Evolutionary conservation across 2,113 vertebrate genomes (phyloP), one percentile per base, ranked within the genome.

Genomic region (Chascanopsetta lugubris): DNA sequence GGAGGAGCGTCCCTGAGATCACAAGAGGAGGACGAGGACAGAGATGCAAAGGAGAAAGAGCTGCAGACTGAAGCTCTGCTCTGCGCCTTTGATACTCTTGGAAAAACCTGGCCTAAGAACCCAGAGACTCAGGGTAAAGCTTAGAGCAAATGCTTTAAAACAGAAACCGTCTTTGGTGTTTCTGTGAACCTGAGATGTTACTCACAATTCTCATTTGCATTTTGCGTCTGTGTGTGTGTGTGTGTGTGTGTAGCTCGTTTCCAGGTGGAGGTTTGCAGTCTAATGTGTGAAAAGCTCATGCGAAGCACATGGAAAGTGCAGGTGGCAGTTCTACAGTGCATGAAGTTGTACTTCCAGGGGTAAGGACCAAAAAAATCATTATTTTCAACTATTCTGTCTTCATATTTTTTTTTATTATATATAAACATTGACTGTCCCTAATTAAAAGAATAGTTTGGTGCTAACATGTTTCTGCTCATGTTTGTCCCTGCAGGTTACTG

Each of bases 241-340:
- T 76, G 24, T 67, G 1, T 56, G 10, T 57, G 32, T 82, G 18
- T 54, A 99, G 97, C 93, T 74, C 92, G 87, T 80, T 97, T 95
- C 66, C 93, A 92, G 65, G 82, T 88, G 49, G 96, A 98, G 42
- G 84, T 99, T 20, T 98, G 97, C 82, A 91, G 87, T 55, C 56
- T 98, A 45, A 97, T 99, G 96, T 98, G 95, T 70, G 94, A 95
- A 10, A 92, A 92, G 49, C 89, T 99, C 63, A 96, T 95, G 67
- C 93, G 95, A 51, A 97, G 96, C 90, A 99, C 95, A 0, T 99
- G 97, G 97, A 97, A 94, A 54, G 95, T 99, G 10, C 97, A 99
- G 85, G 90, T 98, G 0, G 94, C 88, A 26, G 95, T 96, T 18
- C 89, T 99, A 0, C 95, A 96, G 71, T 91, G 94, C 46, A 97